Conservation (phyloP, 2,888 invertebrate species). For the Scaptomyza parva region DNA sequence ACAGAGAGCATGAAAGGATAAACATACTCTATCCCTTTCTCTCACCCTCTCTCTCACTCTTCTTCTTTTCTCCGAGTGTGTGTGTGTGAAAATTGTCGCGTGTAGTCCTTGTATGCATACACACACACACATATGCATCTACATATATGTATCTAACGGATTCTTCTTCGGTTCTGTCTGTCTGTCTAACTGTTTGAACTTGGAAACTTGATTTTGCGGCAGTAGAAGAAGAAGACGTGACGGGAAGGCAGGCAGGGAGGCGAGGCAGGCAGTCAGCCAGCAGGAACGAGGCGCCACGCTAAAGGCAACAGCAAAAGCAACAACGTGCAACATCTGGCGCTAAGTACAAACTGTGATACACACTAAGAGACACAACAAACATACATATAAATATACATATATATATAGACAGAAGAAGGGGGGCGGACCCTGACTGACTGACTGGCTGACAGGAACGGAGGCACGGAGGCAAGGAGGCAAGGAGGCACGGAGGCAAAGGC, state of each 20-base stretch:
- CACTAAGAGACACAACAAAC: conserved; percentile 42
- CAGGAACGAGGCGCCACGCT: conserved; percentile 31
- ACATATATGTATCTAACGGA: conserved; percentile 11
- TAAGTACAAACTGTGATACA: conserved; percentile 80
- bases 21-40: background rate
- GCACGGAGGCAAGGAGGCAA: conserved; percentile 10
- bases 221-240: conserved; percentile 14
- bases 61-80: conserved; percentile 1
- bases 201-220: conserved; percentile 77
- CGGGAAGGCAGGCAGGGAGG: conserved; percentile 21
- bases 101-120: conserved; percentile 14
- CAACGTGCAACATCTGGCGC: conserved; percentile 74
- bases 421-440: conserved; percentile 23
- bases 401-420: conserved; percentile 26
- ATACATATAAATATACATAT: too few relatives aligned
- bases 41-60: background rate
- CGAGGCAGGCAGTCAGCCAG: conserved; percentile 19
- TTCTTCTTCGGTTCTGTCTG: conserved; percentile 32
- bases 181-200: conserved; percentile 73
- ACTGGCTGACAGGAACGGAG: conserved; percentile 4
- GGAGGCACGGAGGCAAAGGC: background rate
- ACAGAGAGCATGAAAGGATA: conserved; percentile 45
- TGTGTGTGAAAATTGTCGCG: conserved; percentile 62
- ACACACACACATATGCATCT: background rate
- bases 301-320: conserved; percentile 33